phyloP scores from a whole-genome alignment of 2,113 vertebrate species.

The Xyrauchen texanus region DNA sequence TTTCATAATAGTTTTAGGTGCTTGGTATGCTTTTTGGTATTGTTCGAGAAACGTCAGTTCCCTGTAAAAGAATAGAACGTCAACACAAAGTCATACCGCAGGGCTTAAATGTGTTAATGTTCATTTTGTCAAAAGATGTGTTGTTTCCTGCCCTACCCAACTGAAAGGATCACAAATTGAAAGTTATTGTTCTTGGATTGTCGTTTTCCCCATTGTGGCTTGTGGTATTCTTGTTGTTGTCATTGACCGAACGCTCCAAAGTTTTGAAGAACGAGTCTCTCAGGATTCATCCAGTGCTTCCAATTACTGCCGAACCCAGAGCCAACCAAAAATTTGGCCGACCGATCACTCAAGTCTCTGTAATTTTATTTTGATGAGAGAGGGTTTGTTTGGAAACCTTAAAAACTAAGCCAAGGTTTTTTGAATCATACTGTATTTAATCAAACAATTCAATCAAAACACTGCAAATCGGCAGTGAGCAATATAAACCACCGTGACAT shows the following conservation, averaged over 20 bases:
- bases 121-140: not conserved
- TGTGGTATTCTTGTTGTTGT: slow-evolving; percentile 8
- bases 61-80: not conserved
- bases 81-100: not conserved
- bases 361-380: not conserved
- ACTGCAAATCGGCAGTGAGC: no score
- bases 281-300: not conserved
- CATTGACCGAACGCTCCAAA: not conserved
- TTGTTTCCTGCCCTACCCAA: not conserved
- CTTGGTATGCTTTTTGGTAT: not conserved
- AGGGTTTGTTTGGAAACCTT: slow-evolving; percentile 5
- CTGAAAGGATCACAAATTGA: not conserved
- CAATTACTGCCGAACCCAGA: not conserved
- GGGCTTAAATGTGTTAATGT: not conserved
- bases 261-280: not conserved
- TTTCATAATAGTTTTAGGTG: no score
- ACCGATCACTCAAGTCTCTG: not conserved
- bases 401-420: not conserved
- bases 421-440: not conserved
- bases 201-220: not conserved
- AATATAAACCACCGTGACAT: no score
- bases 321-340: not conserved
- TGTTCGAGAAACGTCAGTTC: not conserved
- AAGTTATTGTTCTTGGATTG: not conserved
- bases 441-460: no score